Evolutionary conservation across 2,113 vertebrate species (phyloP), one percentile per base, ranked within the genome.

Genomic region (Leptobrachium ailaonicum): DNA sequence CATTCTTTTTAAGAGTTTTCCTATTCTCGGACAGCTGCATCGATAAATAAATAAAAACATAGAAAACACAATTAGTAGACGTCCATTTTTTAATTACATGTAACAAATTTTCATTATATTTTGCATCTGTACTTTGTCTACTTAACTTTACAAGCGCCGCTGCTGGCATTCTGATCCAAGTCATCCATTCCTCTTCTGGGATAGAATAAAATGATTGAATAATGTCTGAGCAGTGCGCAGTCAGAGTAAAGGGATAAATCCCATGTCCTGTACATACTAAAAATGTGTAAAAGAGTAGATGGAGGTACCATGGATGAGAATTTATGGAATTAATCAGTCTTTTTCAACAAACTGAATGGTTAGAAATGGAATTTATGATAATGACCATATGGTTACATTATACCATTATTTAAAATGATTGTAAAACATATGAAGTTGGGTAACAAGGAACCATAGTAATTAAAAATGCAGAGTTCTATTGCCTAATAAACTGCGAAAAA

Each of bases 221-320:
- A 20, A 40, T 71, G 45, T 41, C 10, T 12, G 32, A 71, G 43
- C 43, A 63, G n/a, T 6, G 47, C 10, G 47, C 10, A 41, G 69
- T 13, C 54, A 71, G 67, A 40, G 60, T 41, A 78, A 41, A 70
- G 60, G 56, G 10, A 56, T 50, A 56, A 12, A 41, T 41, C 70
- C 76, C 76, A 62, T 40, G 4, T n/a, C 5, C 56, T 63, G 9
- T 40, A 6, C 7, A 47, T 71, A 60, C 63, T 40, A 50, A 66
- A 41, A 32, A 44, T 45, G 54, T 42, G 13, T 54, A 62, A 60
- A 69, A 47, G 76, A 78, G 76, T 56, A 47, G 58, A 78, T 78
- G 68, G 76, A 78, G 43, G 42, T 68, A 50, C 32, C 76, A 78
- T 78, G 76, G 76, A 78, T 78, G 67, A 78, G 76, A 78, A 78